phyloP scores from a whole-genome alignment of 1,140 invertebrate genomes.

The Octopus bimaculoides region DNA sequence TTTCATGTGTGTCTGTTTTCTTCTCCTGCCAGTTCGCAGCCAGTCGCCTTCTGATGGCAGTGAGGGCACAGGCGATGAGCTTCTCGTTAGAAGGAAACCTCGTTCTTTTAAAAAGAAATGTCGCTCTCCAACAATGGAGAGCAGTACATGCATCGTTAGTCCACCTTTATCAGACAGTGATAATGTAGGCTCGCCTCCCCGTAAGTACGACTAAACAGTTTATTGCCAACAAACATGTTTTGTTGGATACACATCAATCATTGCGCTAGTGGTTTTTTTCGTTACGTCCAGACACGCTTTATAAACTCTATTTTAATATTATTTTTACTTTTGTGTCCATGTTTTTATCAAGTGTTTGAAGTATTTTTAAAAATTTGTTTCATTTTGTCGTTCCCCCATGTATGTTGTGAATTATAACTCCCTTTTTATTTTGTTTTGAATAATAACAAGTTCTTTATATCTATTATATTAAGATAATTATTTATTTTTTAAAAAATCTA shows the following conservation, averaged over 20 bases:
- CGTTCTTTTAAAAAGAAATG: slow-evolving; percentile 56
- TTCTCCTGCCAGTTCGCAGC: slow-evolving; percentile 35
- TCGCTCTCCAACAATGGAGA: slow-evolving; percentile 20
- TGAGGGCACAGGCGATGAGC: slow-evolving; percentile 59
- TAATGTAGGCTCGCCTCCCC: slow-evolving; percentile 6
- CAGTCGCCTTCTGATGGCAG: slow-evolving; percentile 61
- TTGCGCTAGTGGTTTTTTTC: too few relatives aligned
- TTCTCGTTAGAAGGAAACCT: slow-evolving; percentile 31
- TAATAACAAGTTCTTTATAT: too few relatives aligned
- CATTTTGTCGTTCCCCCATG: too few relatives aligned
- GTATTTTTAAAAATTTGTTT: too few relatives aligned
- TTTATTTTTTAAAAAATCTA: too few relatives aligned
- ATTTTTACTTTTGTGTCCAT: not conserved
- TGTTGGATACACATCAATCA: too few relatives aligned
- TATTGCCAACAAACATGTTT: not conserved
- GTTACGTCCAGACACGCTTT: too few relatives aligned
- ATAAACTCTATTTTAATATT: not conserved
- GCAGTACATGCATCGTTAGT: slow-evolving; percentile 24
- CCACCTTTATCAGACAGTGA: slow-evolving; percentile 38
- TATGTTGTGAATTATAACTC: too few relatives aligned
- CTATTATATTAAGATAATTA: too few relatives aligned
- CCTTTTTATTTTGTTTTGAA: too few relatives aligned
- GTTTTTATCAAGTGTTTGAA: too few relatives aligned
- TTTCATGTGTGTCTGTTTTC: slow-evolving; percentile 5
- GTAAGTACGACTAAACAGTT: slow-evolving; percentile 13